Evolutionary conservation across 2,888 invertebrate genomes (phyloP), one percentile per base, ranked within the genome.

Genomic region (Amiota communis): DNA sequence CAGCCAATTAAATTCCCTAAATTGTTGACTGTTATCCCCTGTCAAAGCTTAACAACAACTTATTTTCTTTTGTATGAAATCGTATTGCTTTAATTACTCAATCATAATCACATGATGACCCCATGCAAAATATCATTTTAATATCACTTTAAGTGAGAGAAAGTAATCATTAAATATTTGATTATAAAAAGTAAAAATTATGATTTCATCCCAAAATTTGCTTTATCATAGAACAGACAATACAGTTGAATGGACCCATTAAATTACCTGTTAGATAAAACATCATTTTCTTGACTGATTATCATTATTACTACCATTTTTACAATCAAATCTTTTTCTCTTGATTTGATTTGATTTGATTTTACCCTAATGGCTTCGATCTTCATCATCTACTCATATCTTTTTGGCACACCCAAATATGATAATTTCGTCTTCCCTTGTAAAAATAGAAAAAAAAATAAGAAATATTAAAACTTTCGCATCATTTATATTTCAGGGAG

Each of bases 191-290:
- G 3, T 23, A 23, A 23, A 23, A 23, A 23, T 23, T 83, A 83
- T 83, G 86, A 86, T 86, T 84, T 82, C 79, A 74, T 75, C 78
- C 83, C 84, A 84, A n/a, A 83, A 86, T 84, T 86, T 72, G 76
- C 65, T 83, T 86, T 84, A 46, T 36, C 3, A 6, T 6, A 6
- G 36, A 36, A 23, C 23, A 23, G 36, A 0, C 36, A 36, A 36
- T 36, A 36, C 8, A 36, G 36, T 36, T 36, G 36, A 36, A 36
- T 36, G 36, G 36, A 36, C 36, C 36, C 36, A 36, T 36, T 36
- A 36, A 36, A 36, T 36, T 36, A 36, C 6, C 36, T 36, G 23
- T 23, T 23, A 23, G 23, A 23, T 1, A 3, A 23, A 23, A 23
- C 23, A 36, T 36, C 36, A 36, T 36, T 36, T 36, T 36, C 36